Evolutionary conservation across 2,888 invertebrate genomes (phyloP), one percentile per base, ranked within the genome.

Genomic region (Augochlorella aurata): DNA sequence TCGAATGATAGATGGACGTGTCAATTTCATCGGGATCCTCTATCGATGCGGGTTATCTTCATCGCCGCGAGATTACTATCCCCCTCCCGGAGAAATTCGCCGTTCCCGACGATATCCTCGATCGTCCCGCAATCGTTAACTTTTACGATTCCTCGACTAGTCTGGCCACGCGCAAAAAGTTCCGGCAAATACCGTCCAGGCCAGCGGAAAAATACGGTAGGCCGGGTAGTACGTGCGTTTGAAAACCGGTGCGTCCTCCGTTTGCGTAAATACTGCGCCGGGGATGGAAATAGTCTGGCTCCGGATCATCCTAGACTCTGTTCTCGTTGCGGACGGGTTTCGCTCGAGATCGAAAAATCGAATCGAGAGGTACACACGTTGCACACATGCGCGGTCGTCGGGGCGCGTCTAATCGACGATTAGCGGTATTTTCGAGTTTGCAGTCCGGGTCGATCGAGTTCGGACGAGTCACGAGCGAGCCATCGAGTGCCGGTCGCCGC

Each of bases 1-100:
- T 79, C 84, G 85, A 84, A 87, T 91, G 92, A 91, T 92, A 89
- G 90, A 91, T 91, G 90, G 87, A 90, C 88, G 90, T 90, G 91
- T 92, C 91, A 92, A 92, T 91, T 91, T 90, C 88, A 88, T 90
- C 86, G 88, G 81, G 82, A 85, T 82, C 71, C 85, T 85, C 83
- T 88, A 90, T 90, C 91, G 88, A 89, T 87, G 85, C 88, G 69
- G 83, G 73, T 89, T 89, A 90, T 90, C 90, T 90, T 89, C 86
- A 89, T 90, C 88, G 87, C 79, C 76, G 81, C 83, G 78, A 88
- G 85, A 85, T 85, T 84, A 75, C 84, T 24, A 14, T 29, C 16
- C 29, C 61, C 24, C 61, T 8, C 16, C 16, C 16, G 24, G 24
- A 29, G 61, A 58, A 58, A 58, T 58, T 58, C 54, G 54, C 21